Base-by-base conservation (phyloP, 2,888 invertebrate genomes). In the Dione juno region DNA sequence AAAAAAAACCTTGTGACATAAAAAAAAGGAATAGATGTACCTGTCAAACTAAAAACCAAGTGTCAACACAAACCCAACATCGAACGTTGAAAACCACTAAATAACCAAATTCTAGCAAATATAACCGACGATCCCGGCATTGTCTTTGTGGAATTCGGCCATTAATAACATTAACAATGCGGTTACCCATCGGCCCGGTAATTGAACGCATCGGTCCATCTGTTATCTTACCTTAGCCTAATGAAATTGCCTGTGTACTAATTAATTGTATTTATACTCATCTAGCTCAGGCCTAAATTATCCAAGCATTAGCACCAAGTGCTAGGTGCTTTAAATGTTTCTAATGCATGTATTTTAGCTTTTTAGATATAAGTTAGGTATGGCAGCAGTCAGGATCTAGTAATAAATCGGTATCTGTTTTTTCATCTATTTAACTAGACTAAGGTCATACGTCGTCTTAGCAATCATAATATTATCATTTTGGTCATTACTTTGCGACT, bases 81-180 rank as follows among this genome's bases (percentile, higher is more conserved):
- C 41, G 67, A 61, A 59, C 43, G 59, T 45, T 19, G 54, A 59
- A 67, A 67, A 70, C 69, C 72, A 69, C 67, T 74, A 72, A 74
- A 67, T 66, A 74, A 72, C 72, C 69, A 43, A 70, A 74, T 66
- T 61, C 66, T 37, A 59, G 35, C 72, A 67, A 70, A 69, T 69
- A 72, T 74, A 54, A 65, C 75, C 77, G 76, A 78, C 79, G 81
- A 80, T 81, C 77, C 77, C 76, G 71, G 79, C 78, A 81, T 85
- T 86, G 85, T 86, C 85, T 86, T 82, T 82, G 82, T 78, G 82
- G 84, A 82, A 81, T 82, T 81, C 84, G 79, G 77, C 81, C 85
- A 87, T 88, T 88, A 88, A 88, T 86, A 88, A 86, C 83, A 85
- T 82, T 82, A 82, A 87, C 87, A 87, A 87, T 87, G 86, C 84